Evolutionary conservation across 2,888 invertebrate species (phyloP).

Genomic region (Melitaea athalia): DNA sequence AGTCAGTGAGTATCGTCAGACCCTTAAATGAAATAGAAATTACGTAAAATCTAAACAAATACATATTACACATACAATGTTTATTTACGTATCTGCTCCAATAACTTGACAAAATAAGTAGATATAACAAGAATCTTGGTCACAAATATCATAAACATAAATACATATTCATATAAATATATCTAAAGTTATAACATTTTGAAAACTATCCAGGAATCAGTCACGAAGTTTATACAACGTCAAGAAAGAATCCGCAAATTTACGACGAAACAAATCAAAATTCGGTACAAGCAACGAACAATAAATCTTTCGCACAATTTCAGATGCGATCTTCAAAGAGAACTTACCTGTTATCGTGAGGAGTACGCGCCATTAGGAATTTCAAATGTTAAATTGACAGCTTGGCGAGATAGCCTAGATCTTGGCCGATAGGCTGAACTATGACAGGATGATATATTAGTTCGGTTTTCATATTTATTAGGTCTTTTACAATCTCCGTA

Average conservation of each 20-base stretch:
- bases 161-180: background rate
- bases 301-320: constrained; percentile 72
- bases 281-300: constrained; percentile 63
- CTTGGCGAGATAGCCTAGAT: constrained; percentile 22
- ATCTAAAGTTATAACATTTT: background rate
- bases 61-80: too few species aligned
- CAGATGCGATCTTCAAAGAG: constrained; percentile 68
- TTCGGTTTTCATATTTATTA: constrained; percentile 14
- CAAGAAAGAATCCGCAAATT: constrained; percentile 56
- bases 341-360: constrained; percentile 52
- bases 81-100: too few species aligned
- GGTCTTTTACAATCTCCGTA: constrained; percentile 6
- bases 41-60: too few species aligned
- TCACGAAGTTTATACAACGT: constrained; percentile 40
- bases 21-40: too few species aligned
- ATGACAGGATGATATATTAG: constrained; percentile 10
- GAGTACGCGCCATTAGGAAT: constrained; percentile 45
- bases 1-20: too few species aligned
- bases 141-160: background rate
- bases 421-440: constrained; percentile 1
- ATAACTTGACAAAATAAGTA: too few species aligned
- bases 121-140: background rate
- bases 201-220: constrained; percentile 15
- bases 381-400: constrained; percentile 40
- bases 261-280: constrained; percentile 71